Evolutionary conservation across 2,888 invertebrate species (phyloP), one percentile per base, ranked within the genome.

Genomic region (Apamea sordens): DNA sequence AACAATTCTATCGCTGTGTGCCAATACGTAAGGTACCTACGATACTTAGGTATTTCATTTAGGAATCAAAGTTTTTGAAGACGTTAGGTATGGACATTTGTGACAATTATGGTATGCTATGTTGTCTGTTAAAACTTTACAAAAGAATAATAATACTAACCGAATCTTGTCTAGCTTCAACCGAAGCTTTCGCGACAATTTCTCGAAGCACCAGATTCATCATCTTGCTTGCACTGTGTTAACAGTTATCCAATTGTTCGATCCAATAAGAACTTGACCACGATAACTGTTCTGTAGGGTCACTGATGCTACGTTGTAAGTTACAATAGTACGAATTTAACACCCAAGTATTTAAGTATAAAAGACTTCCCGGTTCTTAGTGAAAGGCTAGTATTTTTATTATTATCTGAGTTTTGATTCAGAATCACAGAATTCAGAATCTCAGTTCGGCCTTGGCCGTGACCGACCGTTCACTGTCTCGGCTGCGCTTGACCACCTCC

Each of bases 381-480:
- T 92, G 92, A 93, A 88, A 93, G 92, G 91, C 75, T 73, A 75
- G 67, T 89, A 84, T 89, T 91, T 91, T 90, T 88, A 88, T 86
- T 83, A 91, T 90, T 91, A 91, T 91, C 91, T 92, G 86, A 90
- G 85, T 88, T 87, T 71, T n/a, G 64, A 71, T 71, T 64, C 64
- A 87, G 79, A 89, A 86, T 69, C 76, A 47, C 84, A 56, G 80
- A 86, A 83, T 90, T 91, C 89, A 84, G 90, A 94, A 90, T 90
- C 88, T 88, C 83, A 90, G 92, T 93, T 95, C 92, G 94, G 93
- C 96, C 96, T 96, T 96, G 96, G 94, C 96, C 94, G 93, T 96
- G 95, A 96, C 95, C 95, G 95, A 90, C 93, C 95, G 94, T 95
- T 96, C 95, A 96, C 96, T 95, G 95, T 92, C 93, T 89, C 87